Conservation (phyloP, 2,113 vertebrate genomes). For the Guaruba guarouba region DNA sequence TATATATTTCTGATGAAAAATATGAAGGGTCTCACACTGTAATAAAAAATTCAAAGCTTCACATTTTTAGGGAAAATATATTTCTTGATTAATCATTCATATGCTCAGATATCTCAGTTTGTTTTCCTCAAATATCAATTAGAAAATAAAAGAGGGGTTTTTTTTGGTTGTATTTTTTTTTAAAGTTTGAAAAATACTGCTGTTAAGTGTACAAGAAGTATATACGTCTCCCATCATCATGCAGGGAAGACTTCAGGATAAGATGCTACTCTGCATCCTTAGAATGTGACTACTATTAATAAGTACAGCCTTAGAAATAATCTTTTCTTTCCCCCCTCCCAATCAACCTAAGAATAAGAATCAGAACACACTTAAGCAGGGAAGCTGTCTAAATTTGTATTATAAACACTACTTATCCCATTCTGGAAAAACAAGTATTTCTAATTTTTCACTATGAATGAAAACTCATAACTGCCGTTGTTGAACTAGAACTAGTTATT, state of each 20-base stretch:
- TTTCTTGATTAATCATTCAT: neutral
- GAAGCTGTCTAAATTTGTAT: neutral
- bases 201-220: neutral
- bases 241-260: neutral
- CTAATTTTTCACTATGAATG: neutral
- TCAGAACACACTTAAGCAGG: neutral
- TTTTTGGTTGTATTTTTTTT: neutral
- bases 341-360: neutral
- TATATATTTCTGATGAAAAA: neutral
- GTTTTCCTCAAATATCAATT: neutral
- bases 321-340: rapidly evolving
- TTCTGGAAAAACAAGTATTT: neutral
- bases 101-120: neutral
- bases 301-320: neutral
- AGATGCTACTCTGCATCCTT: neutral
- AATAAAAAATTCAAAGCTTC: neutral
- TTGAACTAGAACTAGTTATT: neutral
- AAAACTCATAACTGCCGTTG: neutral
- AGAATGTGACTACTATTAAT: neutral
- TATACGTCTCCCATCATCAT: neutral
- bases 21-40: neutral
- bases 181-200: neutral
- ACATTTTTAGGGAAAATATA: neutral
- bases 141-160: neutral
- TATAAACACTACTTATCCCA: neutral